Evolutionary conservation across 2,113 vertebrate species (phyloP).

Genomic region (Phylloscopus trochilus): DNA sequence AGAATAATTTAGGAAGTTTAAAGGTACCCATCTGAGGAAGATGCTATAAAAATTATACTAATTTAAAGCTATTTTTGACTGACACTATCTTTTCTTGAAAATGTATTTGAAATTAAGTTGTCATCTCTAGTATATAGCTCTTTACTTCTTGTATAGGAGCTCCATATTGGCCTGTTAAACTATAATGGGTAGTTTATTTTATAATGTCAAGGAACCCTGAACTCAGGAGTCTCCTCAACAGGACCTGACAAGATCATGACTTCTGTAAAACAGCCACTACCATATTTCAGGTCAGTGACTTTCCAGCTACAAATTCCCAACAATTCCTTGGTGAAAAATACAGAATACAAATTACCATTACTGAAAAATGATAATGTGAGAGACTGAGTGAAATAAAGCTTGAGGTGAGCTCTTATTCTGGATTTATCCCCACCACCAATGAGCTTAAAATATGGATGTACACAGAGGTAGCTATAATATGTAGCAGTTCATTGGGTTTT

Average conservation of each 20-base stretch:
- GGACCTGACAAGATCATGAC: background rate
- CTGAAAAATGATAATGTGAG: background rate
- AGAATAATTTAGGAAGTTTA: background rate
- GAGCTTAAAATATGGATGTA: background rate
- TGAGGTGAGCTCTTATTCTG: background rate
- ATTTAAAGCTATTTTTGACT: background rate
- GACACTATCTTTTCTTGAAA: background rate
- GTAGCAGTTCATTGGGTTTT: background rate
- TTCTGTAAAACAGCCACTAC: background rate
- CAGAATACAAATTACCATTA: background rate
- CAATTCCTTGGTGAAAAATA: background rate
- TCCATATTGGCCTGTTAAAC: background rate
- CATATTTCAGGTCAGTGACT: background rate
- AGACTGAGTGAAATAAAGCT: background rate
- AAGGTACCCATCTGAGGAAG: background rate
- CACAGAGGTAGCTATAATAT: background rate
- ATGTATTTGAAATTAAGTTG: background rate
- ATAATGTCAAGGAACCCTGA: background rate
- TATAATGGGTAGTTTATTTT: background rate
- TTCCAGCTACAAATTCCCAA: background rate
- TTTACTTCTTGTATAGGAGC: background rate
- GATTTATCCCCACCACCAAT: background rate
- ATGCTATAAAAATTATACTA: background rate
- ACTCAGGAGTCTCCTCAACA: background rate
- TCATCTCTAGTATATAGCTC: background rate